Conservation (phyloP, 2,888 invertebrate species). For the Fragum whitleyi region DNA sequence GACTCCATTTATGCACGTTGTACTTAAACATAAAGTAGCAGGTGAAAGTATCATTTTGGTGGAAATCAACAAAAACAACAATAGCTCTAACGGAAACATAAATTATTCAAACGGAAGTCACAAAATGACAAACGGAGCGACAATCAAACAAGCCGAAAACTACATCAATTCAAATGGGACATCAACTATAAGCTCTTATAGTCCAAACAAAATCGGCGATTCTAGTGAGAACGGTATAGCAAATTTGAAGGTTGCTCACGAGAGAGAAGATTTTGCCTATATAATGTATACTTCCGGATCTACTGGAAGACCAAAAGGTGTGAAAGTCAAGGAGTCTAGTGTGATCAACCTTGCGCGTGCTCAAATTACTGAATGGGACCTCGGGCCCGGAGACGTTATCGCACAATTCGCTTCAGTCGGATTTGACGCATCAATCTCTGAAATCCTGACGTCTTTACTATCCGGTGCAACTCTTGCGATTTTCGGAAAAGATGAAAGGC, state of each 20-base stretch:
- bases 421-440: constrained; percentile 95
- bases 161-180: not conserved
- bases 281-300: constrained; percentile 95
- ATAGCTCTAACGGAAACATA: not conserved
- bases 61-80: constrained; percentile 34
- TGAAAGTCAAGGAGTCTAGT: constrained; percentile 91
- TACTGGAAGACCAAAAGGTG: constrained; percentile 94
- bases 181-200: not conserved
- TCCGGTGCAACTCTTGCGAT: constrained; percentile 91
- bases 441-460: constrained; percentile 94
- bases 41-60: constrained; percentile 54
- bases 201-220: not conserved
- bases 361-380: constrained; percentile 95
- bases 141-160: not conserved
- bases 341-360: constrained; percentile 91
- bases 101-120: not conserved
- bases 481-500: constrained; percentile 90
- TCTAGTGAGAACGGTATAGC: not conserved
- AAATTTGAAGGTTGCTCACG: not conserved
- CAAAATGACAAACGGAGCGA: not conserved
- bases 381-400: constrained; percentile 89
- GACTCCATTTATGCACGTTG: constrained; percentile 27
- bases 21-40: constrained; percentile 40
- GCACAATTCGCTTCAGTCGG: constrained; percentile 96
- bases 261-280: constrained; percentile 62